A percentile compares a stretch with the other conserved stretches of the same genome.
Conservation (phyloP, 64 coral and sea anemone species). For the Hydrozoanthus tunicans region DNA sequence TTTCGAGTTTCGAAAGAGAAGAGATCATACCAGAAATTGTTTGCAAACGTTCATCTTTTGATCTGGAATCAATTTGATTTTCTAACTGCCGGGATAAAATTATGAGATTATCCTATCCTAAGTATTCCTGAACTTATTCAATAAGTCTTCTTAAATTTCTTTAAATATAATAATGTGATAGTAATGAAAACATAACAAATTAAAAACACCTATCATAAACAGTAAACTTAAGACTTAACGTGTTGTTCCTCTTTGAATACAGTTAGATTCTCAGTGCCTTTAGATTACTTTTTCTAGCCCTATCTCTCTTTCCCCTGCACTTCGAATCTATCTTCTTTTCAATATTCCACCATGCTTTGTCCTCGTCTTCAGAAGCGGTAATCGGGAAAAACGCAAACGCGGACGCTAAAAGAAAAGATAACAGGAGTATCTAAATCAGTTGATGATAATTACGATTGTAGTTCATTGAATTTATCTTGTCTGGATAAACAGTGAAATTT, state of each 20-base stretch:
- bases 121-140: background rate
- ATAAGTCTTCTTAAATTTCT: background rate
- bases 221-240: background rate
- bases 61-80: too few relatives aligned
- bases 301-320: background rate
- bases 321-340: slow-evolving; percentile 4
- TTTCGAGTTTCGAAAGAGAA: too few relatives aligned
- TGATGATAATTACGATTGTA: background rate
- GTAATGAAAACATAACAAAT: background rate
- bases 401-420: background rate
- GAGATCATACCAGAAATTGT: too few relatives aligned
- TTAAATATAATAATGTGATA: background rate
- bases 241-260: background rate
- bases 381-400: background rate
- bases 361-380: background rate
- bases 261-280: slow-evolving; percentile 1
- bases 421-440: slow-evolving; percentile 1
- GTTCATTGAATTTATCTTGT: background rate
- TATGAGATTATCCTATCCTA: background rate
- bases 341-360: background rate
- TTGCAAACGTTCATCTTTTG: too few relatives aligned
- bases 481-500: background rate
- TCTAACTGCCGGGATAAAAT: too few relatives aligned
- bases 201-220: background rate
- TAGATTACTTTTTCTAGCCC: background rate